A percentile compares a stretch with the other conserved stretches of the same genome.
These are phyloP conservation scores for Poecilia latipinna DNA, from an alignment of 2,113 vertebrate genomes.

Conservation along the genomic window DNA sequence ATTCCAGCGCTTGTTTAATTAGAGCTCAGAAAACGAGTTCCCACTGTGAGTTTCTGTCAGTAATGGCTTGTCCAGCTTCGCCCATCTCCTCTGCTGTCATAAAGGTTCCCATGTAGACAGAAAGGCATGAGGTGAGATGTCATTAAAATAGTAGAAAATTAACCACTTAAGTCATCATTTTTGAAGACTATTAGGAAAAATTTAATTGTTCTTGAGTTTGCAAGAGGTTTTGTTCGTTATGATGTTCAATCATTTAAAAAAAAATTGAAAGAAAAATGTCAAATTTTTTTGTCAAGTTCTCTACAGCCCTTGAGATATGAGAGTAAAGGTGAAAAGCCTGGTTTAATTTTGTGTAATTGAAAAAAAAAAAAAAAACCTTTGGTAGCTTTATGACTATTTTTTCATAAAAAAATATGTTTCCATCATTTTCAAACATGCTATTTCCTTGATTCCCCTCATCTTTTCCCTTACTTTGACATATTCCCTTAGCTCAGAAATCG, in stretches of 20 bases:
- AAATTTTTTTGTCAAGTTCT: too few relatives aligned
- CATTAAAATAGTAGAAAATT: not conserved
- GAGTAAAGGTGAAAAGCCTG: too few relatives aligned
- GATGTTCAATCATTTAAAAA: too few relatives aligned
- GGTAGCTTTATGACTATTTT: not conserved
- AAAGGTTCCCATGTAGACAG: not conserved
- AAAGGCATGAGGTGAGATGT: not conserved
- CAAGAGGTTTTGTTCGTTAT: not conserved
- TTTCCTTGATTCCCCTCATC: not conserved
- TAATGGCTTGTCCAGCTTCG: not conserved
- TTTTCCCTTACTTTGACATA: not conserved
- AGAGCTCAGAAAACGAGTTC: not conserved
- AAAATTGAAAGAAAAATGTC: too few relatives aligned
- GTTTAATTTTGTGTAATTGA: not conserved
- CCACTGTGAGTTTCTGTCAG: not conserved
- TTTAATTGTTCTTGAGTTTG: not conserved
- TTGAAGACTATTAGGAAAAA: not conserved
- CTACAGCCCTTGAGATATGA: too few relatives aligned
- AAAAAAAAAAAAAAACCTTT: not conserved
- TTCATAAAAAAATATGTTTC: not conserved
- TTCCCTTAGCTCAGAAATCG: not conserved
- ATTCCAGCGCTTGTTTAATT: not conserved
- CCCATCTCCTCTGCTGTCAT: not conserved
- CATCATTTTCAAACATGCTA: not conserved
- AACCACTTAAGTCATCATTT: not conserved